Evolutionary conservation across 2,113 vertebrate species (phyloP).

Genomic region (Myanophis thanlyinensis): DNA sequence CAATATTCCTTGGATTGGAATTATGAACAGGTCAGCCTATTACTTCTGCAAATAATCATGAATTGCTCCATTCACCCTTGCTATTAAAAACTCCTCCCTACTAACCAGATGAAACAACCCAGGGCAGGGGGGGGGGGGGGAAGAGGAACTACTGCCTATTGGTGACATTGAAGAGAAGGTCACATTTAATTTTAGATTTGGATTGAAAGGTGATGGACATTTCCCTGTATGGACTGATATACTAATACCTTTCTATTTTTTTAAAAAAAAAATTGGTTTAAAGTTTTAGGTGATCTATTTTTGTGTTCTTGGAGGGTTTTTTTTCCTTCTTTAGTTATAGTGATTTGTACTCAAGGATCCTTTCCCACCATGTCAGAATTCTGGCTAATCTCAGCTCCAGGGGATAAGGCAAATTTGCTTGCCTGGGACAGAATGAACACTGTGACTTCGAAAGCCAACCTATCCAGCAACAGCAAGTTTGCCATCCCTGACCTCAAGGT

Average conservation of each 20-base stretch:
- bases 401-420: slow-evolving; percentile 85
- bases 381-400: slow-evolving; percentile 91
- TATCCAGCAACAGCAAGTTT: slow-evolving; percentile 85
- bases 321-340: background rate
- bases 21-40: background rate
- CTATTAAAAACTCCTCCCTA: slow-evolving; percentile 1
- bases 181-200: slow-evolving; percentile 41
- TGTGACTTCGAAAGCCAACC: slow-evolving; percentile 80
- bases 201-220: slow-evolving; percentile 36
- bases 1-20: background rate
- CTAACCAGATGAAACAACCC: slow-evolving; percentile 40
- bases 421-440: slow-evolving; percentile 86
- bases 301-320: background rate
- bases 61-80: background rate
- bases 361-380: slow-evolving; percentile 81
- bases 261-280: background rate
- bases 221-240: background rate
- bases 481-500: slow-evolving; percentile 95
- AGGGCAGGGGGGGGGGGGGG: background rate
- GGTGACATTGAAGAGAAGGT: slow-evolving; percentile 51
- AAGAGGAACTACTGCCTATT: slow-evolving; percentile 1
- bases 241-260: background rate
- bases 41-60: background rate
- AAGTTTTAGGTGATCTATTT: background rate
- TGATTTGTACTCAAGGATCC: slow-evolving; percentile 35